Conservation (phyloP, 2,797 vertebrate species). For the Eremophila alpestris region DNA sequence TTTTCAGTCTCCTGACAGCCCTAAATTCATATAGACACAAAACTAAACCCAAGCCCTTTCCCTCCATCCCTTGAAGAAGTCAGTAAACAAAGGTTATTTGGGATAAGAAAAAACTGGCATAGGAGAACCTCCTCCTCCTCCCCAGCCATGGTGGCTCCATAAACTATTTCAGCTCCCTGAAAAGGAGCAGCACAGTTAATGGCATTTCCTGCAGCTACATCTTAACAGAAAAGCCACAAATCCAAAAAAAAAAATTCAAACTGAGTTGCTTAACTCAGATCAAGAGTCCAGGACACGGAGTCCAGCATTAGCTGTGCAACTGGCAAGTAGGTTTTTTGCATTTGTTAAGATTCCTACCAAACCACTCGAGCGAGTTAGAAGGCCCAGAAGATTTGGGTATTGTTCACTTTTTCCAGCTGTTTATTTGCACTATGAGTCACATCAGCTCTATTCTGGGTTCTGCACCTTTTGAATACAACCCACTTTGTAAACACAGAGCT, state of each 20-base stretch:
- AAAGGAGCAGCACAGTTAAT: not conserved
- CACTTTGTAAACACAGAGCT: slow-evolving; percentile 1
- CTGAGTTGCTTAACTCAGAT: not conserved
- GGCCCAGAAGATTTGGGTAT: not conserved
- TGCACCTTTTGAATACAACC: not conserved
- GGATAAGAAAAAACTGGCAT: not conserved
- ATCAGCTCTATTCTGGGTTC: slow-evolving; percentile 37
- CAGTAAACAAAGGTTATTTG: not conserved
- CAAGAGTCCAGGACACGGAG: not conserved
- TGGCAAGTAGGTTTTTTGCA: not conserved
- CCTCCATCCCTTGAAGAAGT: not conserved
- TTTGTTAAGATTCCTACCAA: slow-evolving; percentile 18
- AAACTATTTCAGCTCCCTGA: not conserved
- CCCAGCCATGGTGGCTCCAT: not conserved
- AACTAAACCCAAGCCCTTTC: not conserved
- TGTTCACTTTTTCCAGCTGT: slow-evolving; percentile 61
- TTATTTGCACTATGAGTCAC: slow-evolving; percentile 57
- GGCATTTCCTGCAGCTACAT: not conserved
- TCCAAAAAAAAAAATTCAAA: not conserved
- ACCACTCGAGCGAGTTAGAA: not conserved
- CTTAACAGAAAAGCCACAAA: not conserved
- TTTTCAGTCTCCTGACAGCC: not conserved
- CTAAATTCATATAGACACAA: not conserved
- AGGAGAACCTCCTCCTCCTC: not conserved
- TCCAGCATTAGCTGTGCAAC: not conserved